A percentile compares a stretch with the other conserved stretches of the same genome.
phyloP scores from a whole-genome alignment of 2,888 invertebrate genomes.

The Aphrophora alni region DNA sequence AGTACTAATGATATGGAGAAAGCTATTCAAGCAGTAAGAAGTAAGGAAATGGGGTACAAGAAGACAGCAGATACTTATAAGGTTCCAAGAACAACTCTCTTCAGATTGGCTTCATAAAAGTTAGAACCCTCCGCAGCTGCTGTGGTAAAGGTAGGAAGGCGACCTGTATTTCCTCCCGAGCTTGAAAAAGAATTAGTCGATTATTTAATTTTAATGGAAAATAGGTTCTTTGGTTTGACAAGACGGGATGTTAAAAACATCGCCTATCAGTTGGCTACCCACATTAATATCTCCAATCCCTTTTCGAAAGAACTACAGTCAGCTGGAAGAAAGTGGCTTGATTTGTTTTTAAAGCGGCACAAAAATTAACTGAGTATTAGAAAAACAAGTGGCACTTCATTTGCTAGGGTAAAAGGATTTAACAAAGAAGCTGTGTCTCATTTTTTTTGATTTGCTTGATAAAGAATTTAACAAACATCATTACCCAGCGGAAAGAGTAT shows the following conservation, averaged over 20 bases:
- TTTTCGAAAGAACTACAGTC: too few species aligned
- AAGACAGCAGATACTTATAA: slow-evolving; percentile 11
- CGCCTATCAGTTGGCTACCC: slow-evolving; percentile 37
- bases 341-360: too few species aligned
- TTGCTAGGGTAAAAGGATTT: too few species aligned
- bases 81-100: slow-evolving; percentile 25
- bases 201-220: too few species aligned
- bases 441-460: too few species aligned
- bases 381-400: too few species aligned
- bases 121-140: not conserved
- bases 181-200: slow-evolving; percentile 32
- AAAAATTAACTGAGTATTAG: not conserved
- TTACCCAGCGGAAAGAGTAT: too few species aligned
- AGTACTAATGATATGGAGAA: not conserved
- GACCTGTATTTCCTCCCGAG: slow-evolving; percentile 3
- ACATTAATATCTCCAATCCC: slow-evolving; percentile 43
- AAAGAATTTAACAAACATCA: slow-evolving; percentile 44
- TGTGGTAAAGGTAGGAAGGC: slow-evolving; percentile 25
- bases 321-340: slow-evolving; percentile 39
- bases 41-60: slow-evolving; percentile 3
- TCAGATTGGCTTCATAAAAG: slow-evolving; percentile 14
- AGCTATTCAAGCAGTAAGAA: not conserved
- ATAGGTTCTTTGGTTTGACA: slow-evolving; percentile 37
- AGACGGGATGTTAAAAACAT: slow-evolving; percentile 39
- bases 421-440: too few species aligned